These are phyloP conservation scores for Monarcha castaneiventris DNA, from an alignment of 2,113 vertebrate genomes.

Conservation along the genomic window DNA sequence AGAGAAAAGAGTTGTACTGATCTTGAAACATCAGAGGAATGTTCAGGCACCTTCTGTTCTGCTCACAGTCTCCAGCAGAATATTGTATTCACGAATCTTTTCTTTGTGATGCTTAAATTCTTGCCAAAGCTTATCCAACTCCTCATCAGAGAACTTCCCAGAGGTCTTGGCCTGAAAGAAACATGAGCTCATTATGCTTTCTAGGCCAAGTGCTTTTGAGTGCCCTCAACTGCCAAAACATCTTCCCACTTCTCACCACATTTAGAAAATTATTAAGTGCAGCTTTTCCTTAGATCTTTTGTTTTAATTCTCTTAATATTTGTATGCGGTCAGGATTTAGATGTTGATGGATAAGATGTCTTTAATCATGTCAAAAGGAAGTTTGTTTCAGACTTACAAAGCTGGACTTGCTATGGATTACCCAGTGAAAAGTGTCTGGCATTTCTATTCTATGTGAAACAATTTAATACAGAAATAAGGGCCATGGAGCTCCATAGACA, in stretches of 20 bases:
- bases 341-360: not conserved
- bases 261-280: not conserved
- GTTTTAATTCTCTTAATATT: not conserved
- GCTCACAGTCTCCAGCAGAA: conserved; percentile 88
- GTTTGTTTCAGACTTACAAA: not conserved
- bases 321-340: not conserved
- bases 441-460: not conserved
- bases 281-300: not conserved
- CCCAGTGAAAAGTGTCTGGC: not conserved
- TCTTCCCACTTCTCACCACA: not conserved
- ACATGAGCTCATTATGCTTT: not conserved
- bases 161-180: conserved; percentile 85
- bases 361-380: not conserved
- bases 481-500: not conserved
- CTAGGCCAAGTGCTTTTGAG: not conserved
- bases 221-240: not conserved
- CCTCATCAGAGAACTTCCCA: conserved; percentile 90
- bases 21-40: not conserved
- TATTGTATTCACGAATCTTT: conserved; percentile 88
- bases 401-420: not conserved
- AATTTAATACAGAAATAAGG: not conserved
- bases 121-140: conserved; percentile 84
- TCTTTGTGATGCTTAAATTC: conserved; percentile 94
- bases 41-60: conserved; percentile 82
- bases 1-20: not conserved